These are phyloP conservation scores for Takifugu ocellatus DNA, from an alignment of 2,797 vertebrate species.

Conservation along the genomic window DNA sequence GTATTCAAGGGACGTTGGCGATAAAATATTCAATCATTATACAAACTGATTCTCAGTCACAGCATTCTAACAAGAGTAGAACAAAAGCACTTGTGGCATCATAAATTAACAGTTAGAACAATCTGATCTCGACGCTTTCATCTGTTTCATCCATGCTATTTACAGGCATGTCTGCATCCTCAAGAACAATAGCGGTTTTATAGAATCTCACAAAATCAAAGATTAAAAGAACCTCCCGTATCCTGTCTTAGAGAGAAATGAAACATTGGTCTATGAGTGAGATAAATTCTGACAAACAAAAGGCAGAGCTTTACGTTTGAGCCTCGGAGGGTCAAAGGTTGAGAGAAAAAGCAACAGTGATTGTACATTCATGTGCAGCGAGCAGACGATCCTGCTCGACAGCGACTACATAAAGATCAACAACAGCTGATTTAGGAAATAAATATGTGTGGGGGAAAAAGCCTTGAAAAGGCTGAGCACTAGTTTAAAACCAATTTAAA, in stretches of 20 bases:
- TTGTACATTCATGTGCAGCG: slow-evolving; percentile 68
- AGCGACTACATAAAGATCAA: slow-evolving; percentile 15
- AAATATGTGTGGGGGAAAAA: slow-evolving; percentile 8
- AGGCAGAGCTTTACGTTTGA: slow-evolving; percentile 3
- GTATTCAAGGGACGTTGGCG: slow-evolving; percentile 59
- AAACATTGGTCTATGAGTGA: not conserved
- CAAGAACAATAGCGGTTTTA: not conserved
- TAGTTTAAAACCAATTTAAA: slow-evolving; percentile 34
- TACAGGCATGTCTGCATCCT: slow-evolving; percentile 46
- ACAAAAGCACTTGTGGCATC: slow-evolving; percentile 67
- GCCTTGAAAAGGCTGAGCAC: slow-evolving; percentile 4
- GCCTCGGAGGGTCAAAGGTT: too few species aligned
- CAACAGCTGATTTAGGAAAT: slow-evolving; percentile 11
- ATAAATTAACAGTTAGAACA: slow-evolving; percentile 73
- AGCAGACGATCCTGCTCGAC: slow-evolving; percentile 24
- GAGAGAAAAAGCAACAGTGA: slow-evolving; percentile 62
- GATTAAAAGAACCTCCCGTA: slow-evolving; percentile 39
- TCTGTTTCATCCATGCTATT: slow-evolving; percentile 50
- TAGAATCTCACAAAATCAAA: slow-evolving; percentile 28
- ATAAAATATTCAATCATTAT: slow-evolving; percentile 66
- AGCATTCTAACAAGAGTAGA: slow-evolving; percentile 64
- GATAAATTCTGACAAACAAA: slow-evolving; percentile 30
- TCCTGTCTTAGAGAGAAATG: slow-evolving; percentile 43
- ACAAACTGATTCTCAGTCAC: slow-evolving; percentile 71
- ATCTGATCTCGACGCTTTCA: slow-evolving; percentile 42